Conservation (phyloP, 2,113 vertebrate genomes). For the Candoia aspera region DNA sequence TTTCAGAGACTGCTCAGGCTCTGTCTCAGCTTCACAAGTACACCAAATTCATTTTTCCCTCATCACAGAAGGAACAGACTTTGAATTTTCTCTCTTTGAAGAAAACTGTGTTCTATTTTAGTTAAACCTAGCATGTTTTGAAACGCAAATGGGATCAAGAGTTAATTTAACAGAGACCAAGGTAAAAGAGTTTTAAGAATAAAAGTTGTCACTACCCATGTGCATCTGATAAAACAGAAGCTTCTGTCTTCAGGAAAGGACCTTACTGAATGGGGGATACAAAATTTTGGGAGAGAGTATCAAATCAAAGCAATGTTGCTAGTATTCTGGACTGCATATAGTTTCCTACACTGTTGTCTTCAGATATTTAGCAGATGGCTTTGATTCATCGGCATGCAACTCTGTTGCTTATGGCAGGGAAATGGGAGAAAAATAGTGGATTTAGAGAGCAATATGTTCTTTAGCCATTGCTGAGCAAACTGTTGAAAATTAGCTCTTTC, state of each 20-base stretch:
- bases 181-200: conserved; percentile 12
- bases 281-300: background rate
- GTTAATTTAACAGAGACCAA: conserved; percentile 35
- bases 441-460: conserved; percentile 2
- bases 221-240: background rate
- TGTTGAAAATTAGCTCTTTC: conserved; percentile 3
- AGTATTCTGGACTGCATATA: background rate
- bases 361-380: background rate
- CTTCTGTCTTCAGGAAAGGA: conserved; percentile 31
- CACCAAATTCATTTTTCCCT: conserved; percentile 60
- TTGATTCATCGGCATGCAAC: background rate
- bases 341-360: background rate
- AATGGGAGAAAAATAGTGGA: background rate
- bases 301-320: background rate
- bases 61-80: conserved; percentile 35
- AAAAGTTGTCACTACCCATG: conserved; percentile 8
- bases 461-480: background rate
- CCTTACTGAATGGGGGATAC: background rate
- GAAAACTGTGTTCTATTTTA: conserved; percentile 58
- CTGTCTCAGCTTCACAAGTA: conserved; percentile 63
- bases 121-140: conserved; percentile 49
- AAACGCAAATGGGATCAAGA: conserved; percentile 50
- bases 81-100: conserved; percentile 61
- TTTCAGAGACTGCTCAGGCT: conserved; percentile 61
- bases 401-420: background rate